These are phyloP conservation scores for Cynaeus angustus DNA, from an alignment of 2,888 invertebrate species.

Conservation along the genomic window DNA sequence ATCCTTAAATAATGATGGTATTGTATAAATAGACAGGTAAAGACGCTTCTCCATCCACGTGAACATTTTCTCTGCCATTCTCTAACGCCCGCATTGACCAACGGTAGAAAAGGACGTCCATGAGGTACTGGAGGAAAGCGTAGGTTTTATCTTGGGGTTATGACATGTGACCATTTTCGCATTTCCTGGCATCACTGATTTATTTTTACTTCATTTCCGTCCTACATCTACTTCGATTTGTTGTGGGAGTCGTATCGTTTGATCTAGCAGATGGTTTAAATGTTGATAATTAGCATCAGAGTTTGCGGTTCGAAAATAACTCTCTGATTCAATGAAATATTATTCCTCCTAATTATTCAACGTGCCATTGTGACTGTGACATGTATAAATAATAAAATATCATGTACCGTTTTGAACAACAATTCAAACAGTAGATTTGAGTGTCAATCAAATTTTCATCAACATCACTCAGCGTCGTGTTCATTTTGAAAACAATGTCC, in stretches of 20 bases:
- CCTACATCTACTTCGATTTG: conserved; percentile 6
- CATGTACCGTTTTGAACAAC: conserved; percentile 46
- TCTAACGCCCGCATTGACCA: conserved; percentile 34
- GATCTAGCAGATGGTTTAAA: neutral
- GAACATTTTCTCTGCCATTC: conserved; percentile 36
- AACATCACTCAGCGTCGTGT: conserved; percentile 52
- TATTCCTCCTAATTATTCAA: conserved; percentile 44
- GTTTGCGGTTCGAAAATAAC: neutral
- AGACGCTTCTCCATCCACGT: conserved; percentile 44
- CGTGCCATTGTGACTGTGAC: conserved; percentile 45
- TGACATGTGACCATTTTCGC: conserved; percentile 32
- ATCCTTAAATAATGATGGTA: conserved; percentile 69
- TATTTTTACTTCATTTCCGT: conserved; percentile 33
- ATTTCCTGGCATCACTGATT: conserved; percentile 18
- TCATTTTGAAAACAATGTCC: conserved; percentile 35
- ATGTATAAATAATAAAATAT: conserved; percentile 49
- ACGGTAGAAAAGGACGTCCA: conserved; percentile 11
- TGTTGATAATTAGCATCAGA: conserved; percentile 16
- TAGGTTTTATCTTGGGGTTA: conserved; percentile 10
- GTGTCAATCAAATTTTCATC: conserved; percentile 57
- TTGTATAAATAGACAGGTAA: conserved; percentile 63
- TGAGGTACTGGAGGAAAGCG: conserved; percentile 17
- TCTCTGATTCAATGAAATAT: conserved; percentile 35
- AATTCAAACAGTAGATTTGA: conserved; percentile 48
- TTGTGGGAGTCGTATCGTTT: conserved; percentile 2